These are phyloP conservation scores for Echinarachnius parma DNA, from an alignment of 53 echinoderm and acorn worm species.

Conservation along the genomic window DNA sequence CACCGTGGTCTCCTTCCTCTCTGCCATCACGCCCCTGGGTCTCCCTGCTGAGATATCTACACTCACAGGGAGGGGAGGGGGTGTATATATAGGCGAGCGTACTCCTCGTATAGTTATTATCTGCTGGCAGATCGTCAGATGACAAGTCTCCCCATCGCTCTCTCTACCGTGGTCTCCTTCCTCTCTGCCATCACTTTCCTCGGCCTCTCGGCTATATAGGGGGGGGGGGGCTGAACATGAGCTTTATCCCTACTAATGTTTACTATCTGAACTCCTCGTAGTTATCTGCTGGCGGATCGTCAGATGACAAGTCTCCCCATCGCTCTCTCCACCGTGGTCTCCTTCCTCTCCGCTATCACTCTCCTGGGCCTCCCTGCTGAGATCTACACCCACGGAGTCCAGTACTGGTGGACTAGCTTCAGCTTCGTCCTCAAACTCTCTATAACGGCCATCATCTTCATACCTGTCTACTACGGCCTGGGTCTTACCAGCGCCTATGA, in stretches of 20 bases:
- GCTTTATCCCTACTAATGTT: no score
- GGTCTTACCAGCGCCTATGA: slow-evolving; percentile 63
- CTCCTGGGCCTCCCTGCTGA: slow-evolving; percentile 65
- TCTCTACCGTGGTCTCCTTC: slow-evolving; percentile 56
- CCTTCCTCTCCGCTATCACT: slow-evolving; percentile 76
- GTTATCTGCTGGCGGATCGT: slow-evolving; percentile 75
- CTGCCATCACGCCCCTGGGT: slow-evolving; percentile 74
- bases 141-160: slow-evolving; percentile 59
- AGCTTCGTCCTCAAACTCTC: slow-evolving; percentile 7
- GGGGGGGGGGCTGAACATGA: no score
- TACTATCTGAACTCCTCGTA: not conserved
- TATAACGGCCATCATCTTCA: slow-evolving; percentile 47
- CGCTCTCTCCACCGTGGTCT: slow-evolving; percentile 66
- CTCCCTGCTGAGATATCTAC: slow-evolving; percentile 61
- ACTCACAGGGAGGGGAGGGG: no score
- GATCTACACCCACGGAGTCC: slow-evolving; percentile 69
- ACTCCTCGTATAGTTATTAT: slow-evolving; percentile 59
- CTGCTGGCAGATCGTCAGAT: slow-evolving; percentile 77
- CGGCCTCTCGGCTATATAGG: slow-evolving; percentile 41
- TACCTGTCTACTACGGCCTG: slow-evolving; percentile 69
- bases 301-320: slow-evolving; percentile 71
- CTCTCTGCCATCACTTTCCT: slow-evolving; percentile 60
- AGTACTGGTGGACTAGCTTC: slow-evolving; percentile 57
- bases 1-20: slow-evolving; percentile 66
- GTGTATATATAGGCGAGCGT: no score